Base-by-base conservation (phyloP, 2,113 vertebrate genomes). In the Irena cyanogastra region DNA sequence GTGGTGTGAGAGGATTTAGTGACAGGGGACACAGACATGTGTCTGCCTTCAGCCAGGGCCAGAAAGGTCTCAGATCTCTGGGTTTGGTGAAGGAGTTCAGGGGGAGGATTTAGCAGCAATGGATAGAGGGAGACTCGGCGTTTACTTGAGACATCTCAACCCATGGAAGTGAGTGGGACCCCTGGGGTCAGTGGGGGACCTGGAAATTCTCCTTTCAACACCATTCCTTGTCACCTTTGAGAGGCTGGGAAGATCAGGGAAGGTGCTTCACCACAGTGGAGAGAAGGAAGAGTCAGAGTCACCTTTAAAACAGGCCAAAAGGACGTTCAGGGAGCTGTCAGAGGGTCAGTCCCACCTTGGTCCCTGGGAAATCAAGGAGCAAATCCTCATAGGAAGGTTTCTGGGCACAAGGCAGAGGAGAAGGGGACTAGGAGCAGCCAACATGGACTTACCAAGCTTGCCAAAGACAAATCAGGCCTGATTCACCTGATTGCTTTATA, bases 361-460 rank as follows among this genome's bases (percentile, higher is more conserved):
- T 39, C 16, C 77, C 28, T 17, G 31, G 50, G 49, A 92, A 57
- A 71, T n/a, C 49, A 45, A n/a, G 22, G 49, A 75, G 24, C 3
- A 20, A 87, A 35, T 18, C 24, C 24, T 60, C 22, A 23, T 13
- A 26, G 18, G 45, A 28, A 5, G 9, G 30, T 50, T 79, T 50
- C 52, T 56, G 61, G 28, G 16, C n/a, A 61, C 19, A 37, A 37
- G 47, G 41, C 8, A 33, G 42, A 44, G 74, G 16, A 27, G n/a
- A 42, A 28, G 13, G 15, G 15, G 39, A 11, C 18, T 64, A 35
- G 52, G 45, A 74, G 18, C 30, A 57, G 54, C 22, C 71, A 83
- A 0, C 7, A 9, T 7, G 13, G 61, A 3, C 27, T 65, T 65
- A 37, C 0, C 17, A 10, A 39, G 19, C 11, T 35, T 21, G 15